Evolutionary conservation across 1,140 invertebrate genomes (phyloP).

Genomic region (Pachyrhynchus sulphureomaculatus): DNA sequence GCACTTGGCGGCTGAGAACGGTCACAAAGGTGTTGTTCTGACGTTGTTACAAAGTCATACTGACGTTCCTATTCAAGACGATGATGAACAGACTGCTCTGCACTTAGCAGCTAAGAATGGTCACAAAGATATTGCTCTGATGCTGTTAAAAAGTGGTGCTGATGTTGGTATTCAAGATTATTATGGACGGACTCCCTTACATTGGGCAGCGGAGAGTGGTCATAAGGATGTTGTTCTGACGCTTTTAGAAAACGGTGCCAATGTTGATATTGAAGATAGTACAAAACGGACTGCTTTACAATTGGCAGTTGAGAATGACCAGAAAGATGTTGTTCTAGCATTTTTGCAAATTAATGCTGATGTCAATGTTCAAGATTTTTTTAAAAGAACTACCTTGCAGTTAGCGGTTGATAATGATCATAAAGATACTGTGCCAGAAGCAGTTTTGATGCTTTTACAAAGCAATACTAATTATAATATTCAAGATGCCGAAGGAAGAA

Average conservation of each 20-base stretch:
- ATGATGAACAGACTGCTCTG: no score
- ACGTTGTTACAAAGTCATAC: no score
- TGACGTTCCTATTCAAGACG: no score
- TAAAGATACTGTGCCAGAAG: conserved; percentile 24
- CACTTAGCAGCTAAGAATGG: no score
- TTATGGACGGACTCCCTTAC: not conserved
- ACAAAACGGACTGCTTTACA: conserved; percentile 19
- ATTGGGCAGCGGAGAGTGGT: conserved; percentile 23
- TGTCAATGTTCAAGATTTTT: conserved; percentile 23
- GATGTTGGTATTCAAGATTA: not conserved
- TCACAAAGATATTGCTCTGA: not conserved
- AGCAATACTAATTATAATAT: no score
- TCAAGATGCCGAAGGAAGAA: no score
- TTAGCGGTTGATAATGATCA: conserved; percentile 21
- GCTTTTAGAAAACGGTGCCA: conserved; percentile 18
- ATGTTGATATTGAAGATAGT: conserved; percentile 1
- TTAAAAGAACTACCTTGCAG: conserved; percentile 23
- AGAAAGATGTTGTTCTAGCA: conserved; percentile 22
- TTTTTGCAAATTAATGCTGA: conserved; percentile 24
- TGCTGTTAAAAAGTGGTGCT: not conserved
- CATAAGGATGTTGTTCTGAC: conserved; percentile 20
- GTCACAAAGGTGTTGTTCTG: not conserved
- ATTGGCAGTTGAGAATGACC: conserved; percentile 19
- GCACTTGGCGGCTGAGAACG: not conserved
- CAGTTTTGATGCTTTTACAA: conserved; percentile 30